Base-by-base conservation (phyloP, 2,888 invertebrate genomes). In the Syritta pipiens region DNA sequence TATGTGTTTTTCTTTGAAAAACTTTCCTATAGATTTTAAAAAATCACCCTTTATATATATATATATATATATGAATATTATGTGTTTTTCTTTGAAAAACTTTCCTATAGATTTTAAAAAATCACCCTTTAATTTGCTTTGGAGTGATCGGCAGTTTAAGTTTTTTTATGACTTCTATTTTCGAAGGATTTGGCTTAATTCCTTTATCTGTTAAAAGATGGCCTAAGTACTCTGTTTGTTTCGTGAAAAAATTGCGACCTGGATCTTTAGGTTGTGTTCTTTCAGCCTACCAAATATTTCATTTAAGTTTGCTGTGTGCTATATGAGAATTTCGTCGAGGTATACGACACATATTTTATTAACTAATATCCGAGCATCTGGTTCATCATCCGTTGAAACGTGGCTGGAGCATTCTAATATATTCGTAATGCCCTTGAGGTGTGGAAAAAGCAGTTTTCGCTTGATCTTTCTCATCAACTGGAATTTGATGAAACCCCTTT, bases 321-420 rank as follows among this genome's bases (percentile, higher is more conserved):
- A 84, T 19, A 85, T 81, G 5, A 86, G 75, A 1, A 84, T 83
- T 44, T 85, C 84, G 32, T 86, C 85, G 9, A 65, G 22, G 24
- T 63, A 76, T 6, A 68, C 57, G 3, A 48, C 22, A 10, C 53
- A 53, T 12, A 37, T 37, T 37, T 37, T 37, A 12, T 37, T 37
- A 1, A 37, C 14, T 37, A 37, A 37, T 14, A 1, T 37, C 37
- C 14, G 14, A 37, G 37, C 37, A 37, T 7, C 14, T 37, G 37
- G 1, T 37, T 12, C 37, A 37, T 37, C 37, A 37, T 37, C 28
- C 28, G 28, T 28, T 28, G 37, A 7, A 37, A 37, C 37, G 17
- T 37, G 12, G 37, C 37, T 1, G 37, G 37, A 37, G 37, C 17
- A 37, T 37, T 17, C 4, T 3, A 49, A 3, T 28, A 14, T 12